Evolutionary conservation across 2,888 invertebrate species (phyloP).

Genomic region (Euplagia quadripunctaria): DNA sequence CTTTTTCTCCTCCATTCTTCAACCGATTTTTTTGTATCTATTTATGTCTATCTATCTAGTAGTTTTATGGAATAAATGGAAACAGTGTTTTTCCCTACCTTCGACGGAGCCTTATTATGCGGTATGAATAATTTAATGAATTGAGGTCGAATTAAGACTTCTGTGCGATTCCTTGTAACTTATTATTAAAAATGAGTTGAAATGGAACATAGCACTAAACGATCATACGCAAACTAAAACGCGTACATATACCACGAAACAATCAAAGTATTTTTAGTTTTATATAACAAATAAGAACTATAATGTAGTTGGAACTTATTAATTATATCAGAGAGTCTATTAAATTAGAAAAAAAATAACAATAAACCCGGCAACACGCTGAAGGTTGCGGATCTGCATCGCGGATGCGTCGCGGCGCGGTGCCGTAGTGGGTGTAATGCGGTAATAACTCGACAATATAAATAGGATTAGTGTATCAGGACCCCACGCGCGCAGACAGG

Average conservation of each 20-base stretch:
- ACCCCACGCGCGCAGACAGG: constrained; percentile 85
- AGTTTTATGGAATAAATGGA: too few relatives aligned
- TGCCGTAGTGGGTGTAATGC: constrained; percentile 72
- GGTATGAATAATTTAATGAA: neutral
- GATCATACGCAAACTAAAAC: too few relatives aligned
- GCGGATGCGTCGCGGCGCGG: constrained; percentile 62
- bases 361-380: neutral
- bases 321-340: neutral
- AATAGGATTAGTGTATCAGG: constrained; percentile 81
- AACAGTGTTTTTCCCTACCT: too few relatives aligned
- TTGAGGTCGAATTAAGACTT: neutral
- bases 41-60: too few relatives aligned
- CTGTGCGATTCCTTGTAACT: neutral
- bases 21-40: too few relatives aligned
- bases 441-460: constrained; percentile 80
- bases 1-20: too few relatives aligned
- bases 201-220: too few relatives aligned
- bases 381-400: constrained; percentile 38
- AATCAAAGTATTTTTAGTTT: too few relatives aligned
- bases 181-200: too few relatives aligned
- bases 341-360: neutral
- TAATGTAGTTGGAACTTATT: neutral
- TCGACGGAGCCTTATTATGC: too few relatives aligned
- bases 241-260: too few relatives aligned
- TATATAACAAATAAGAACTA: too few relatives aligned